Conservation (phyloP, 2,113 vertebrate genomes). For the Hyla sarda region DNA sequence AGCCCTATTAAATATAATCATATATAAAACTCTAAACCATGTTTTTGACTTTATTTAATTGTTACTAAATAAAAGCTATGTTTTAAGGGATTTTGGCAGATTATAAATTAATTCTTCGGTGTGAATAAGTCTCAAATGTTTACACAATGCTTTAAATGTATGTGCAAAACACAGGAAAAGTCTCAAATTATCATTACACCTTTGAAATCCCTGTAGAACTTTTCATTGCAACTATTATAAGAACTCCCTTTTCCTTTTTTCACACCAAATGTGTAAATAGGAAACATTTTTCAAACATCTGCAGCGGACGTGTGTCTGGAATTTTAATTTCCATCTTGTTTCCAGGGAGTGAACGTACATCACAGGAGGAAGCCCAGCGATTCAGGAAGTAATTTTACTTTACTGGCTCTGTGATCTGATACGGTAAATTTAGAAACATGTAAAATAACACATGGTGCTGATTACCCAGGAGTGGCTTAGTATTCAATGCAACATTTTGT, state of each 20-base stretch:
- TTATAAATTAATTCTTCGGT: too few species aligned
- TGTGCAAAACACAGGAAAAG: neutral
- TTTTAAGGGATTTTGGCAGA: too few species aligned
- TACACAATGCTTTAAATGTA: too few species aligned
- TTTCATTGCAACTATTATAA: neutral
- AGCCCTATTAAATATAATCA: too few species aligned
- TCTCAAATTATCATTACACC: neutral
- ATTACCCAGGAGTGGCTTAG: neutral
- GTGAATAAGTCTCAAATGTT: too few species aligned
- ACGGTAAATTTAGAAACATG: conserved; percentile 25
- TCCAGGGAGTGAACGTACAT: conserved; percentile 66
- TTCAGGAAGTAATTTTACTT: conserved; percentile 69
- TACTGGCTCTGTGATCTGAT: conserved; percentile 59
- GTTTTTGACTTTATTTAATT: too few species aligned
- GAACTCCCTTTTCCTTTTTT: conserved; percentile 28
- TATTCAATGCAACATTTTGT: neutral
- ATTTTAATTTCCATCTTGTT: conserved; percentile 64
- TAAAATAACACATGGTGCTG: conserved; percentile 24
- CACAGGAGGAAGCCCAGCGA: conserved; percentile 68
- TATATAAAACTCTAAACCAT: too few species aligned
- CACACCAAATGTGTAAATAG: conserved; percentile 62
- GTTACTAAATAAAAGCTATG: too few species aligned
- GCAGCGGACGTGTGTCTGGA: conserved; percentile 71
- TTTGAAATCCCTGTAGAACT: neutral
- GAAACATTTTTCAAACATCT: conserved; percentile 71